phyloP scores from a whole-genome alignment of 2,113 vertebrate species.

The Azemiops feae region DNA sequence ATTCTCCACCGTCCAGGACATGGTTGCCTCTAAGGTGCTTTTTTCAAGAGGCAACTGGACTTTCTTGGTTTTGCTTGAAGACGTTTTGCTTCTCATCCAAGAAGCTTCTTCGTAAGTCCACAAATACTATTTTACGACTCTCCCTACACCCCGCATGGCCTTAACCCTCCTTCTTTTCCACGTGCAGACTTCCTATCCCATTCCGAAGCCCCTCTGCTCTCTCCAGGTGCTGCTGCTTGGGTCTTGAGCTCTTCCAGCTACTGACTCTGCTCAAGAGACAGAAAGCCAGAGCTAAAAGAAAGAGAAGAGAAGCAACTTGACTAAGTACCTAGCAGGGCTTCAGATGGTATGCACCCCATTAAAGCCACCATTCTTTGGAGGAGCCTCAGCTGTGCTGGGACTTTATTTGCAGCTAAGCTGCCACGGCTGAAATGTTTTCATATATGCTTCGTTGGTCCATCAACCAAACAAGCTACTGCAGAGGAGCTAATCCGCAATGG shows the following conservation, averaged over 20 bases:
- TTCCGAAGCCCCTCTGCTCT: background rate
- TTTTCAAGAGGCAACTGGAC: too few relatives aligned
- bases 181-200: background rate
- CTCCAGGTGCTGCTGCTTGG: background rate
- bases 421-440: background rate
- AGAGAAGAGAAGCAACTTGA: background rate
- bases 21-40: background rate
- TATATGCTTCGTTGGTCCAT: background rate
- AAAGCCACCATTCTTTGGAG: background rate
- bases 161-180: background rate
- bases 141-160: background rate
- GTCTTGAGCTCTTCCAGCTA: background rate
- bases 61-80: too few relatives aligned
- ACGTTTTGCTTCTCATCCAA: too few relatives aligned
- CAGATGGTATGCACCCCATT: background rate
- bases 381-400: background rate
- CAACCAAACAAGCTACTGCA: background rate
- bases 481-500: background rate
- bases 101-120: too few relatives aligned
- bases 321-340: background rate
- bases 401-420: background rate
- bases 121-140: too few relatives aligned
- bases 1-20: background rate
- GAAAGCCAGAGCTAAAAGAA: background rate
- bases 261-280: background rate